These are phyloP conservation scores for Oreohelix idahoensis DNA, from an alignment of 1,140 invertebrate genomes.

Conservation along the genomic window DNA sequence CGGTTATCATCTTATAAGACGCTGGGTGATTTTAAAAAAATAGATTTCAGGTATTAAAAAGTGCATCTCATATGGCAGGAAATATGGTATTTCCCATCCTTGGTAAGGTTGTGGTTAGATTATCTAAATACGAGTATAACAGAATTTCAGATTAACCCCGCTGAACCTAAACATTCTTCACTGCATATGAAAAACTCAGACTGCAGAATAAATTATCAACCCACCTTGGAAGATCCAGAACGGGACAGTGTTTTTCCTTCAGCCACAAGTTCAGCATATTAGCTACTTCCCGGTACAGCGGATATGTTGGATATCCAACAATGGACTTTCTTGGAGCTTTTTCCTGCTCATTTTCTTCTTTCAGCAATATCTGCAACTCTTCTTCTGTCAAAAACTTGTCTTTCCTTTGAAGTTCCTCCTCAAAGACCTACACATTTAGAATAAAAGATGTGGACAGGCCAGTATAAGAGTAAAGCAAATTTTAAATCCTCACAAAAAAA, in stretches of 20 bases:
- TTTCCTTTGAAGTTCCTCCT: constrained; percentile 48
- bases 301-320: constrained; percentile 59
- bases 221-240: constrained; percentile 55
- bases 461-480: too few species aligned
- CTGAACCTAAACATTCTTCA: too few species aligned
- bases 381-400: constrained; percentile 48
- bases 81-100: too few species aligned
- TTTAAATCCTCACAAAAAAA: too few species aligned
- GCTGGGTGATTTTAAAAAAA: too few species aligned
- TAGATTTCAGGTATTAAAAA: too few species aligned
- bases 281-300: constrained; percentile 56
- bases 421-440: constrained; percentile 48
- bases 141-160: too few species aligned
- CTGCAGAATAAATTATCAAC: neutral
- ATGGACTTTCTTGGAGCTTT: constrained; percentile 51
- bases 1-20: too few species aligned
- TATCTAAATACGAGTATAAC: too few species aligned
- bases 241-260: constrained; percentile 56
- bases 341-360: constrained; percentile 38
- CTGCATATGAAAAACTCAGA: too few species aligned
- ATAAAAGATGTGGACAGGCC: neutral
- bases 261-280: constrained; percentile 59
- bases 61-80: too few species aligned
- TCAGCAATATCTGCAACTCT: constrained; percentile 43
- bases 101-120: too few species aligned